Evolutionary conservation across 1,140 invertebrate species (phyloP).

Genomic region (Ostrea denselamellosa): DNA sequence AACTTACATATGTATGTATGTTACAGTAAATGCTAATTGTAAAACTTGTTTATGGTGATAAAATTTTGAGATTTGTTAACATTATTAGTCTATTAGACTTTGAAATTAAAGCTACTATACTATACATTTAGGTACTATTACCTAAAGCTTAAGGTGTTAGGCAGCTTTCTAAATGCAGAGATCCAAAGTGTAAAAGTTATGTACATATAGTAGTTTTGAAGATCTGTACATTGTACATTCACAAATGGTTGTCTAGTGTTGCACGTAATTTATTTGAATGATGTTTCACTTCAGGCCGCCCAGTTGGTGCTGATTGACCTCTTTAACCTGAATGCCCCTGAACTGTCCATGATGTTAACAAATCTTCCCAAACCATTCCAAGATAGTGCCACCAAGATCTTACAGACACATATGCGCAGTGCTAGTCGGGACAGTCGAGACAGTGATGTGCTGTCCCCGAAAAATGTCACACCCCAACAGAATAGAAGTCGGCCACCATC

Average conservation of each 20-base stretch:
- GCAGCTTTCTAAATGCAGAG: no score
- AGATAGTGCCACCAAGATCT: constrained; percentile 88
- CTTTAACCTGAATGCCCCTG: constrained; percentile 93
- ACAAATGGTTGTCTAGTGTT: background rate
- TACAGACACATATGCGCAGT: constrained; percentile 88
- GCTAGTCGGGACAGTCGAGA: constrained; percentile 61
- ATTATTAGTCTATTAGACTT: no score
- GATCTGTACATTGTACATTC: no score
- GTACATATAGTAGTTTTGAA: no score
- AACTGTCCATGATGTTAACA: constrained; percentile 90
- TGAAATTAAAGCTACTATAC: no score
- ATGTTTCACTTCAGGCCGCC: constrained; percentile 81
- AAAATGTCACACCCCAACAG: constrained; percentile 72
- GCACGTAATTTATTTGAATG: background rate
- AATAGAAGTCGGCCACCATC: constrained; percentile 71
- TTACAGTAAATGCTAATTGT: no score
- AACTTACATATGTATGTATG: no score
- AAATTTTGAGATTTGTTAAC: no score
- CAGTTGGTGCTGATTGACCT: constrained; percentile 89
- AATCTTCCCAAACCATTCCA: constrained; percentile 90
- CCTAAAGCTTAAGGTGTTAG: no score
- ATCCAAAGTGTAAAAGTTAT: no score
- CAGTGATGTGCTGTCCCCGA: constrained; percentile 78
- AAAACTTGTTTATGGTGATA: no score
- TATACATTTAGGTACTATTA: no score